Conservation (phyloP, 2,113 vertebrate species). For the Manacus vitellinus region DNA sequence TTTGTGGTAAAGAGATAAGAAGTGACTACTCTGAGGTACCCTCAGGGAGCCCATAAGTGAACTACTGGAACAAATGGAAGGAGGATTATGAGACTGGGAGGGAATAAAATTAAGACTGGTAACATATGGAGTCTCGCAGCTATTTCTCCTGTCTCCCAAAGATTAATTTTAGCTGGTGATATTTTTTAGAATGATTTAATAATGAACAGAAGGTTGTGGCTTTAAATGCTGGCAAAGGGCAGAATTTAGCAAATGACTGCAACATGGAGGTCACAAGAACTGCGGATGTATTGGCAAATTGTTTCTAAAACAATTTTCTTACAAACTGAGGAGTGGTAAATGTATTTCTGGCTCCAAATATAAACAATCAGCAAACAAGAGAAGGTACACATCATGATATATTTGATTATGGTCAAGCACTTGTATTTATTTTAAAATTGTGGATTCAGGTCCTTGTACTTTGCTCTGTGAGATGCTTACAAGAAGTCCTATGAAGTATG, state of each 20-base stretch:
- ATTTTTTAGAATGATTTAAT: slow-evolving; percentile 11
- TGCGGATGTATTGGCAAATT: neutral
- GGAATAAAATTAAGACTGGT: slow-evolving; percentile 5
- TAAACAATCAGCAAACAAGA: neutral
- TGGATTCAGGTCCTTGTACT: neutral
- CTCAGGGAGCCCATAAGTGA: slow-evolving; percentile 5
- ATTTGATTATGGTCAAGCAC: neutral
- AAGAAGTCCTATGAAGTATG: neutral
- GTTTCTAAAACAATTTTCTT: neutral
- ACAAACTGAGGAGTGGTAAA: neutral
- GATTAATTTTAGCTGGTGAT: neutral
- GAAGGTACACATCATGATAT: neutral
- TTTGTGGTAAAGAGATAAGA: slow-evolving; percentile 7
- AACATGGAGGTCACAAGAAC: neutral
- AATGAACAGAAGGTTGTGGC: neutral
- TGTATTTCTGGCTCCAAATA: neutral
- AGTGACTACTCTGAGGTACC: neutral
- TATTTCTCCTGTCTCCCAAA: slow-evolving; percentile 12
- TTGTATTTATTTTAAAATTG: neutral
- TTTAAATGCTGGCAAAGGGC: slow-evolving; percentile 1
- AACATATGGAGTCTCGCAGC: neutral
- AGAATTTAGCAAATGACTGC: neutral
- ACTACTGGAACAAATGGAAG: neutral
- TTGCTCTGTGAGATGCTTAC: neutral
- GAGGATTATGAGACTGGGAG: neutral